A percentile compares a stretch with the other conserved stretches of the same genome.
Evolutionary conservation across 2,888 invertebrate genomes (phyloP).

Genomic region (Euproctis similis): DNA sequence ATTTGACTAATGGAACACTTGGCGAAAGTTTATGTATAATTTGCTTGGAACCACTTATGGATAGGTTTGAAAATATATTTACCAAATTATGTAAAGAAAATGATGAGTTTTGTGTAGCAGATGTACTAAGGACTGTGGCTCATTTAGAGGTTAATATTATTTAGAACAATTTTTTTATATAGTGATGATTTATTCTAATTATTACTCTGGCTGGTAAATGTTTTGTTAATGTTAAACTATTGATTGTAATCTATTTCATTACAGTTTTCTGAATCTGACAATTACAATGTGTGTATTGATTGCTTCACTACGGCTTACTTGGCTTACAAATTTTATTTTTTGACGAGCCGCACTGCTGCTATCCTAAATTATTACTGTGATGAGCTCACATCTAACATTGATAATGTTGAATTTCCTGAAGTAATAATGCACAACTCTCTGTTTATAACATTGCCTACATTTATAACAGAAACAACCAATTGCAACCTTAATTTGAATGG

Average conservation of each 20-base stretch:
- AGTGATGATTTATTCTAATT: conserved; percentile 1
- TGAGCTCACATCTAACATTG: conserved; percentile 33
- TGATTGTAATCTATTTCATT: conserved; percentile 10
- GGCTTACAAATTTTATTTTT: conserved; percentile 50
- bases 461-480: conserved; percentile 15
- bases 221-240: no score
- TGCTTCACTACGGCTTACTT: conserved; percentile 46
- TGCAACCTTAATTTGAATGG: conserved; percentile 38
- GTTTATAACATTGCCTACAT: conserved; percentile 39
- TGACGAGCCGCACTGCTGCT: conserved; percentile 38
- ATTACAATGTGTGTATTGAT: conserved; percentile 45
- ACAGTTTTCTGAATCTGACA: conserved; percentile 38
- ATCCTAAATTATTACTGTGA: conserved; percentile 43
- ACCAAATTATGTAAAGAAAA: conserved; percentile 50
- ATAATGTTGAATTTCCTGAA: conserved; percentile 27
- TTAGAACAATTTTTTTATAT: neutral
- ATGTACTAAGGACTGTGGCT: conserved; percentile 43
- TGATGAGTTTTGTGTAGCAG: conserved; percentile 51
- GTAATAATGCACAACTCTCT: conserved; percentile 28
- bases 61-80: conserved; percentile 46
- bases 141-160: conserved; percentile 34
- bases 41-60: conserved; percentile 43
- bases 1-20: conserved; percentile 50
- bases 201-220: neutral
- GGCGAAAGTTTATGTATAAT: conserved; percentile 47